phyloP scores from a whole-genome alignment of 2,797 vertebrate species.

The Scolopax bukidnonensis region DNA sequence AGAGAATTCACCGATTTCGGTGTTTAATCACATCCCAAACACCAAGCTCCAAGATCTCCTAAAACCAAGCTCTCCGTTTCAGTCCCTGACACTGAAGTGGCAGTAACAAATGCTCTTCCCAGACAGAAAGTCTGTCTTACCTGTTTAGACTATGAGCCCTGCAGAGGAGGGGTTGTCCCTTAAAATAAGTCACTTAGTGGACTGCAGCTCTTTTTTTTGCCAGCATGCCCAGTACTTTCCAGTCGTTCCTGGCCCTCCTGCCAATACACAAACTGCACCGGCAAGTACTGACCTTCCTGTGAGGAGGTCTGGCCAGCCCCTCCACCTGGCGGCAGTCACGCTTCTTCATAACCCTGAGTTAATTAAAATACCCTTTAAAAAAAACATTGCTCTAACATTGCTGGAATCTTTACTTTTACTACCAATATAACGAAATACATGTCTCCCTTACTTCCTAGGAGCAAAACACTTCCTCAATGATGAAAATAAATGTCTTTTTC shows the following conservation, averaged over 20 bases:
- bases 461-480: not conserved
- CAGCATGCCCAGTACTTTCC: not conserved
- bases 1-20: accelerated
- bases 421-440: not conserved
- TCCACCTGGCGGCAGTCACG: constrained; percentile 29
- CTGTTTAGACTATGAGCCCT: not conserved
- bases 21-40: too few species aligned
- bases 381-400: not conserved
- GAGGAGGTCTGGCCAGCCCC: not conserved
- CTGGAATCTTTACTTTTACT: not conserved
- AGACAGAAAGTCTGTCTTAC: not conserved
- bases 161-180: not conserved
- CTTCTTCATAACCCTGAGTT: not conserved
- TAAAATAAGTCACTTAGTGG: not conserved
- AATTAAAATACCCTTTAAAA: not conserved
- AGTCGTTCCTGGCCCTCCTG: not conserved
- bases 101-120: not conserved
- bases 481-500: not conserved
- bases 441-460: not conserved
- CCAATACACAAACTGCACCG: not conserved
- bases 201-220: not conserved
- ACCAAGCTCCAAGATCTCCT: not conserved
- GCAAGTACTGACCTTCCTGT: not conserved
- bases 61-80: not conserved
- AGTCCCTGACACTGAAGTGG: not conserved